phyloP scores from a whole-genome alignment of 2,888 invertebrate genomes.

The Neuroscelio doddi region DNA sequence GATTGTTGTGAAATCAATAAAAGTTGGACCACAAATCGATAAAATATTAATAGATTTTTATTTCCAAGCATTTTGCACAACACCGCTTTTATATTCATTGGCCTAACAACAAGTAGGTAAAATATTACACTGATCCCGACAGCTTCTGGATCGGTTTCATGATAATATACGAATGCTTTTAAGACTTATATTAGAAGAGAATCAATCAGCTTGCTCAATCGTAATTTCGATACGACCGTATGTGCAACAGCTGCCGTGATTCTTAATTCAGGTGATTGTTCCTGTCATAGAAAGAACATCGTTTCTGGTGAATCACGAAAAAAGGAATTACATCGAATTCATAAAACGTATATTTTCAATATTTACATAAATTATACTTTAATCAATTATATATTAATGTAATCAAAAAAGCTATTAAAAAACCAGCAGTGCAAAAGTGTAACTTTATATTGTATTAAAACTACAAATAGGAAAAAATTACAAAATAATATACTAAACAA shows the following conservation, averaged over 20 bases:
- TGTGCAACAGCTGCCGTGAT: constrained; percentile 22
- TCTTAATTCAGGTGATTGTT: constrained; percentile 30
- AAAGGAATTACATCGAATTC: neutral
- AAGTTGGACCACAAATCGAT: too few relatives aligned
- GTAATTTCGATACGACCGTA: neutral
- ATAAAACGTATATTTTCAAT: too few relatives aligned
- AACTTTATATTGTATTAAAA: too few relatives aligned
- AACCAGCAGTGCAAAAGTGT: too few relatives aligned
- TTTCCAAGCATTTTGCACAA: constrained; percentile 66
- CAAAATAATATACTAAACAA: too few relatives aligned
- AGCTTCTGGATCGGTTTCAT: constrained; percentile 4
- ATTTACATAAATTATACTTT: too few relatives aligned
- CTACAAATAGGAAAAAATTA: too few relatives aligned
- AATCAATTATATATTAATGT: too few relatives aligned
- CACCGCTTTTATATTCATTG: constrained; percentile 60
- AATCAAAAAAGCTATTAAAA: too few relatives aligned
- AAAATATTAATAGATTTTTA: constrained; percentile 58
- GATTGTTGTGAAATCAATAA: too few relatives aligned
- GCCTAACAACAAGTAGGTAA: constrained; percentile 55
- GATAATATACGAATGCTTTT: constrained; percentile 19
- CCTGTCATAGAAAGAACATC: constrained; percentile 34
- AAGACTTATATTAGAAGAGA: constrained; percentile 30
- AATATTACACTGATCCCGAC: constrained; percentile 53
- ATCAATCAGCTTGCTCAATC: constrained; percentile 11
- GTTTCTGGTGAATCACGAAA: constrained; percentile 11